phyloP scores from a whole-genome alignment of 2,888 invertebrate genomes.

The Eulithis testata region DNA sequence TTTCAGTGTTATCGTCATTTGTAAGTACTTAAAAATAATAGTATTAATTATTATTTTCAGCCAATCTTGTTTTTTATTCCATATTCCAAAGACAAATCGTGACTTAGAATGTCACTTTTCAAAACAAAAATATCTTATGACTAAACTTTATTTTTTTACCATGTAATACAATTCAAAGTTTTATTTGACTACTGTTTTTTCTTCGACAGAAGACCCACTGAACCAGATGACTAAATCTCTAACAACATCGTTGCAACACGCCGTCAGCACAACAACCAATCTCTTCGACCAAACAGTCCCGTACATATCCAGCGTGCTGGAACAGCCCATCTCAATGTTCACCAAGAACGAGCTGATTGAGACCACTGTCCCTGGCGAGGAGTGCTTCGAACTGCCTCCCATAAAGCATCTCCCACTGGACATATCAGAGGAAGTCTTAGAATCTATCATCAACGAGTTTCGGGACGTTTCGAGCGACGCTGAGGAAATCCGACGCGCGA shows the following conservation, averaged over 20 bases:
- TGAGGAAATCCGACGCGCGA: slow-evolving; percentile 62
- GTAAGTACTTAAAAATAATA: too few relatives aligned
- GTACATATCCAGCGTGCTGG: slow-evolving; percentile 71
- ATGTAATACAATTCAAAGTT: too few relatives aligned
- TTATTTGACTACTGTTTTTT: slow-evolving; percentile 28
- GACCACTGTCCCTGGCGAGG: slow-evolving; percentile 83
- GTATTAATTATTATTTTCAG: too few relatives aligned
- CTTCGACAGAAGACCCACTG: slow-evolving; percentile 63
- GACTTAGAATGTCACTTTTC: too few relatives aligned
- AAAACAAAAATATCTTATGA: too few relatives aligned
- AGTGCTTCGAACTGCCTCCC: slow-evolving; percentile 89
- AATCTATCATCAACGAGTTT: slow-evolving; percentile 76
- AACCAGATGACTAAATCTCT: slow-evolving; percentile 77
- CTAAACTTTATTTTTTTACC: too few relatives aligned
- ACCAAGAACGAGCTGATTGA: slow-evolving; percentile 64
- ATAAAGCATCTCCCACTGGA: slow-evolving; percentile 79
- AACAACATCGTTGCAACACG: slow-evolving; percentile 73
- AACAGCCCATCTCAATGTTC: slow-evolving; percentile 71
- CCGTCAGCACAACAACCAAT: slow-evolving; percentile 74
- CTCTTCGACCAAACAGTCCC: slow-evolving; percentile 71
- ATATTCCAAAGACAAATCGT: too few relatives aligned
- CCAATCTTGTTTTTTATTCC: too few relatives aligned
- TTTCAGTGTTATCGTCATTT: too few relatives aligned
- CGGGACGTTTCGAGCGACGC: slow-evolving; percentile 66
- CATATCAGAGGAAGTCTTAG: slow-evolving; percentile 70